A percentile compares a stretch with the other conserved stretches of the same genome.
phyloP scores from a whole-genome alignment of 1,140 invertebrate genomes.

The Gonatopus flavifemur region DNA sequence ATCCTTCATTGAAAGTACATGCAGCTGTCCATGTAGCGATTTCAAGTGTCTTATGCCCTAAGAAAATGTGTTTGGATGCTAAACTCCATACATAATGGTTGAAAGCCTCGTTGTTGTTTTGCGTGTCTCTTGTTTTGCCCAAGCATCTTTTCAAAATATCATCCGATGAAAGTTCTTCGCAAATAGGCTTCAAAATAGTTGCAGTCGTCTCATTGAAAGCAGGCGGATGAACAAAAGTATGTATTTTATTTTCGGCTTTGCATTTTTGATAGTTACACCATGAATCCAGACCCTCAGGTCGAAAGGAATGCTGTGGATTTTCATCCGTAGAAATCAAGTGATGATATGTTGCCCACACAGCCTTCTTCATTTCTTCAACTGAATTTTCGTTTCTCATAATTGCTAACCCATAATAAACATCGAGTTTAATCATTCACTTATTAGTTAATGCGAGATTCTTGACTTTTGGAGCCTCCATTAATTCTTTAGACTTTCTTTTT shows the following conservation, averaged over 20 bases:
- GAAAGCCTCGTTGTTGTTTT: no score
- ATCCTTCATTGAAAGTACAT: no score
- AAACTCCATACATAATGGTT: conserved; percentile 20
- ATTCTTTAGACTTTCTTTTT: no score
- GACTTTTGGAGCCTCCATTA: no score
- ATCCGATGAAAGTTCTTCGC: not conserved
- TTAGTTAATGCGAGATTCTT: not conserved
- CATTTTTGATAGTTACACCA: not conserved
- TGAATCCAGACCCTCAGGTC: no score
- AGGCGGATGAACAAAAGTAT: not conserved
- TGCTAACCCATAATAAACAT: no score
- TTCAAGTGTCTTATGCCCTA: conserved; percentile 12
- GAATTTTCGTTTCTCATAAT: no score
- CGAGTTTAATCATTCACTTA: not conserved
- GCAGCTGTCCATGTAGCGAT: conserved; percentile 12
- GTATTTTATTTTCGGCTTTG: not conserved
- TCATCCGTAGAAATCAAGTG: not conserved
- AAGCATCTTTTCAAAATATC: conserved; percentile 21
- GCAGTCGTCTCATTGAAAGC: not conserved
- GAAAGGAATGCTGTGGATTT: not conserved
- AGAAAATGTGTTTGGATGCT: conserved; percentile 17
- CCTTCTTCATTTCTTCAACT: no score
- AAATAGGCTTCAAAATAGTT: not conserved
- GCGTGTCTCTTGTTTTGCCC: conserved; percentile 18
- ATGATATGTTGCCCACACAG: not conserved